A percentile compares a stretch with the other conserved stretches of the same genome.
phyloP scores from a whole-genome alignment of 2,797 vertebrate species.

The Tenualosa ilisha region DNA sequence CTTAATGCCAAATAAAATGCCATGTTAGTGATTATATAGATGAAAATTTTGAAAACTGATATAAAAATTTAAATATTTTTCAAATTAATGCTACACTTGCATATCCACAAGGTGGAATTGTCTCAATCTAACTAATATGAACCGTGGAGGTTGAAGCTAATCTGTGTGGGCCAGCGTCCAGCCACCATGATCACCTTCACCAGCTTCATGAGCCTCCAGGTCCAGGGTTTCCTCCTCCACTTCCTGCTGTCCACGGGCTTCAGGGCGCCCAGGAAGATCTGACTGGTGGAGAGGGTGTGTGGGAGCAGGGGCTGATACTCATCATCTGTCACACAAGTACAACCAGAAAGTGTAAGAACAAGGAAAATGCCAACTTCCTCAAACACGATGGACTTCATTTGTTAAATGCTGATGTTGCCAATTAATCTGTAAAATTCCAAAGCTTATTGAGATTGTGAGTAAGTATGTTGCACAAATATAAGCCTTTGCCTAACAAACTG shows the following conservation, averaged over 20 bases:
- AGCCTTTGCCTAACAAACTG: not conserved
- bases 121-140: not conserved
- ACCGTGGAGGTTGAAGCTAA: not conserved
- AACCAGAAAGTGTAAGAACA: not conserved
- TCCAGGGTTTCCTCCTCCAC: constrained; percentile 16
- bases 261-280: constrained; percentile 12
- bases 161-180: not conserved
- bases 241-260: constrained; percentile 1
- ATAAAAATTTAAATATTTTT: too few relatives aligned
- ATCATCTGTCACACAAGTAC: not conserved
- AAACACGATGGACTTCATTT: not conserved
- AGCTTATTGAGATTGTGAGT: not conserved
- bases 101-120: too few relatives aligned
- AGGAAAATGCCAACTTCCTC: not conserved
- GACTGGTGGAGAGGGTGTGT: not conserved
- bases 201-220: not conserved
- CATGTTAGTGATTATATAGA: too few relatives aligned
- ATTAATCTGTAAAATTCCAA: not conserved
- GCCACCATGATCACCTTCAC: not conserved
- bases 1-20: too few relatives aligned
- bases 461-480: not conserved
- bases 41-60: too few relatives aligned
- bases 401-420: not conserved
- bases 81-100: too few relatives aligned
- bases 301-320: constrained; percentile 8